phyloP scores from a whole-genome alignment of 1,140 invertebrate genomes.

The Thaumatotibia leucotreta region DNA sequence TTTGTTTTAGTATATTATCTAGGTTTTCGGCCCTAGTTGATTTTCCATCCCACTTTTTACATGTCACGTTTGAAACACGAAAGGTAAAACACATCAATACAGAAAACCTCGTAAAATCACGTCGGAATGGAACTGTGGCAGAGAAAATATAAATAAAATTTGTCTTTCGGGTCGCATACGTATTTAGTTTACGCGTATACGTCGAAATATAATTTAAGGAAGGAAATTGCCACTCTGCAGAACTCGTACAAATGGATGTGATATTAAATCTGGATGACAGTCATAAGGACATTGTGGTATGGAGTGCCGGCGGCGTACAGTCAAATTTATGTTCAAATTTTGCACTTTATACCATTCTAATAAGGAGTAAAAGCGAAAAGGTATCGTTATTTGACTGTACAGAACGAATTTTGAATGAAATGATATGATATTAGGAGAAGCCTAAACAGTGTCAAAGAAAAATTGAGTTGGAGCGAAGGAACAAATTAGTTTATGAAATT shows the following conservation, averaged over 20 bases:
- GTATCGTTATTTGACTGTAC: no score
- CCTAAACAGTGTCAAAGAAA: background rate
- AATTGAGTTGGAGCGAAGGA: background rate
- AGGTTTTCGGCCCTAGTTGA: conserved; percentile 9
- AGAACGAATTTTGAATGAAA: conserved; percentile 43
- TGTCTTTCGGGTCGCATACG: conserved; percentile 55
- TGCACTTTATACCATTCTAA: no score
- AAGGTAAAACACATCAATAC: conserved; percentile 36
- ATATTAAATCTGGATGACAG: conserved; percentile 71
- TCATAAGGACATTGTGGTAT: conserved; percentile 46
- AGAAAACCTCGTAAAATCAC: conserved; percentile 31
- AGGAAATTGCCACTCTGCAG: conserved; percentile 62
- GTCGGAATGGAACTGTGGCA: conserved; percentile 16
- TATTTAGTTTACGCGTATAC: conserved; percentile 65
- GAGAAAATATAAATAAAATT: conserved; percentile 58
- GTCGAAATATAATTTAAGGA: conserved; percentile 69
- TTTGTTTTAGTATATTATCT: no score
- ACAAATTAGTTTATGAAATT: background rate
- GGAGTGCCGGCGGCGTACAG: conserved; percentile 19
- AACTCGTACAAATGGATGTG: conserved; percentile 60
- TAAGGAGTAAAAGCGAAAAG: no score
- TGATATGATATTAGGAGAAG: conserved; percentile 35
- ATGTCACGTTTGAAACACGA: conserved; percentile 15
- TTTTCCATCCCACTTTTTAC: conserved; percentile 19
- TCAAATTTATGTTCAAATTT: no score